Base-by-base conservation (phyloP, 37 sponge, comb jelly and placozoan genomes). In the Ianthella basta region DNA sequence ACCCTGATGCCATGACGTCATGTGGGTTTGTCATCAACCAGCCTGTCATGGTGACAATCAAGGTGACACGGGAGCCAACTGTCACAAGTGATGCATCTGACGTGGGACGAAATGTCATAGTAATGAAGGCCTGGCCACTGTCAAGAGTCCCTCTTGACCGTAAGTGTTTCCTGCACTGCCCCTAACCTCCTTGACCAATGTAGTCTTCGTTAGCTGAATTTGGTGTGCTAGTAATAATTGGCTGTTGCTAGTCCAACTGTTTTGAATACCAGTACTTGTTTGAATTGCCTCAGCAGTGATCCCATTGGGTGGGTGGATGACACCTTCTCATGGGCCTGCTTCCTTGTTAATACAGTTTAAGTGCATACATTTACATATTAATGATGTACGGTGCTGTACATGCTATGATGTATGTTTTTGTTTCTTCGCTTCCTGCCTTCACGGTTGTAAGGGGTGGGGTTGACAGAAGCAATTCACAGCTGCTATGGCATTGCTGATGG, bases 1-100 rank as follows among this genome's bases (percentile, higher is more conserved):
- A 92, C 70, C 93, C 93, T 44, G 89, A 89, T 27, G 84, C 86
- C 56, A 92, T 92, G 89, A 59, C 29, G 53, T 32, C 25, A 29
- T 81, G 87, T 74, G 89, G 86, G 0, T 19, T 92, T 32, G 80
- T 55, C 34, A 87, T 92, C 29, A 79, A 64, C 20, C 67, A 84
- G 25, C 69, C 83, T 4, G 80, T 92, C 56, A 40, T 24, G 23
- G 44, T 75, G 25, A 34, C 33, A 4, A 32, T 75, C 25, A 41
- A 44, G 50, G 8, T 44, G 44, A 1, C 78, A 75, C 38, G 0
- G 44, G 78, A 75, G 37, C 33, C 18, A 2, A 29, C 79, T 23
- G 74, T 91, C 59, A 18, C 40, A 4, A 25, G 44, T 8, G 53
- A 33, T 19, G 73, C 24, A 6, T 32, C 38, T 14, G 35, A 25